Evolutionary conservation across 1,140 invertebrate genomes (phyloP).

Genomic region (Drosophila sulfurigaster): DNA sequence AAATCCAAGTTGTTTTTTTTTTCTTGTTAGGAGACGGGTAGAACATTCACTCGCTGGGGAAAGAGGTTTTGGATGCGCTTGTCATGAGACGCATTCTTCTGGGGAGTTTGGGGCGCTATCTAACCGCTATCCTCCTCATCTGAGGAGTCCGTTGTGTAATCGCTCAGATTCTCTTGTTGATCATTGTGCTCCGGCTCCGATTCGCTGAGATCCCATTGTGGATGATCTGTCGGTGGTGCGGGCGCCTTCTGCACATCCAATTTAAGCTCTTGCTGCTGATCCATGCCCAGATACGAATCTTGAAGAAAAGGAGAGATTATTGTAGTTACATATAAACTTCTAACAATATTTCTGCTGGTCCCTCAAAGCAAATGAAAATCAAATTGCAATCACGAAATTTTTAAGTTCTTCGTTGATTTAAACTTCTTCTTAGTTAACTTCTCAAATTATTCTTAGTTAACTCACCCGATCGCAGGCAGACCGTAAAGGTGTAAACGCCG

Average conservation of each 20-base stretch:
- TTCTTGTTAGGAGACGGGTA: constrained; percentile 21
- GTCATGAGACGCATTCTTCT: constrained; percentile 21
- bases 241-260: constrained; percentile 98
- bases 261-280: constrained; percentile 96
- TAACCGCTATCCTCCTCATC: constrained; percentile 85
- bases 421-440: constrained; percentile 19
- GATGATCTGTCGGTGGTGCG: constrained; percentile 94
- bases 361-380: too few species aligned
- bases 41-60: constrained; percentile 25
- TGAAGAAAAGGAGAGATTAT: constrained; percentile 11
- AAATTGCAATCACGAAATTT: too few species aligned
- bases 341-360: too few species aligned
- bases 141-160: constrained; percentile 88
- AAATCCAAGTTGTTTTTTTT: constrained; percentile 23
- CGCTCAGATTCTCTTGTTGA: constrained; percentile 87
- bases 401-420: too few species aligned
- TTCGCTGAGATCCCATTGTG: constrained; percentile 98
- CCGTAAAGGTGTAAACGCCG: constrained; percentile 96
- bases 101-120: neutral
- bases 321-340: too few species aligned
- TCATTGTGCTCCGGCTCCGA: constrained; percentile 93
- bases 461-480: constrained; percentile 93
- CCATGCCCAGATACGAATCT: constrained; percentile 98
- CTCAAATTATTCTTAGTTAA: constrained; percentile 3
- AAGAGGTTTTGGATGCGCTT: constrained; percentile 6